Base-by-base conservation (phyloP, 2,888 invertebrate genomes). In the Lasius platythorax region DNA sequence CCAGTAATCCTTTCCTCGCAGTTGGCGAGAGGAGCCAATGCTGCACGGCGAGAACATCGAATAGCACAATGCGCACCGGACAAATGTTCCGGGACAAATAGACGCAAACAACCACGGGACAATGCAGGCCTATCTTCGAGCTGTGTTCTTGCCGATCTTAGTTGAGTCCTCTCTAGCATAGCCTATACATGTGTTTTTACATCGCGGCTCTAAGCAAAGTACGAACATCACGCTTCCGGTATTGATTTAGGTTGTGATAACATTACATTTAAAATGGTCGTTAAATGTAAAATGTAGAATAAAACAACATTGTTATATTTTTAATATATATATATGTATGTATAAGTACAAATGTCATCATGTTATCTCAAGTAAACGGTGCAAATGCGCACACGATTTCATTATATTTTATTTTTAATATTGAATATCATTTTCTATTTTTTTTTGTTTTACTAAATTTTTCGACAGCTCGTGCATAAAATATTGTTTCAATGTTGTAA, bases 141-240 rank as follows among this genome's bases (percentile, higher is more conserved):
- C 91, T 94, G 93, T 94, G 93, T 93, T 94, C 93, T 93, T 92
- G 83, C 90, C 92, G 93, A 94, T 94, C 93, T 53, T 53, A 84
- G 72, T 70, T 68, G 86, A 46, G 67, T 70, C 78, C 82, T 76
- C 53, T 76, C 61, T 74, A 61, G 79, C 46, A 33, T 33, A 12
- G 18, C 43, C 9, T 33, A 15, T 12, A 46, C 11, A 53, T n/a
- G 53, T n/a, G 12, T 50, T 46, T 72, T 33, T 72, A 43, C 12
- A 50, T 9, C 37, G 23, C 18, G 9, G 4, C 18, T 56, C 18
- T n/a, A 15, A 43, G 70, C 30, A 37, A 33, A 61, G 18, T 30
- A 8, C 30, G 6, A n/a, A 0, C 18, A 23, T 50, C 15, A 37
- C 23, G 11, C 15, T 79, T 46, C 33, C 15, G 18, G 58, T 43